Conservation (phyloP, 2,888 invertebrate genomes). For the Disparrhopalites patrizii region DNA sequence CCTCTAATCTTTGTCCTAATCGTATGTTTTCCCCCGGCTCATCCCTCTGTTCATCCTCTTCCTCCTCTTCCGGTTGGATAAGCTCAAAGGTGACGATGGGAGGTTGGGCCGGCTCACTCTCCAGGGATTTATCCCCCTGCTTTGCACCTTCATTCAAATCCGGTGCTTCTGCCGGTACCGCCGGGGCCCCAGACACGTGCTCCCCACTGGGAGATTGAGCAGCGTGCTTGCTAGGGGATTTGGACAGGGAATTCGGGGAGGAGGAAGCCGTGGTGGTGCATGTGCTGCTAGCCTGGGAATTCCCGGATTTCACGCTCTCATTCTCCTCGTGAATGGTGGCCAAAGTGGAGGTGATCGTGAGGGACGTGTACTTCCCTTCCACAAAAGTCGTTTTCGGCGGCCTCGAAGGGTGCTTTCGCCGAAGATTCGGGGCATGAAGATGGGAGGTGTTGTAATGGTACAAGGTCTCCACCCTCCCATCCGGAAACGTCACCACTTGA, state of each 20-base stretch:
- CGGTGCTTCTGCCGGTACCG: too few relatives aligned
- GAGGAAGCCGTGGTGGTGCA: constrained; percentile 12
- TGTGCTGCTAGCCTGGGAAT: constrained; percentile 17
- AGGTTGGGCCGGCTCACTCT: too few relatives aligned
- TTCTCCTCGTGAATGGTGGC: constrained; percentile 24
- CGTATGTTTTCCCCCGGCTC: too few relatives aligned
- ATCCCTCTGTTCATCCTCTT: too few relatives aligned
- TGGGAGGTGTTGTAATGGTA: constrained; percentile 23
- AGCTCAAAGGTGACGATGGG: too few relatives aligned
- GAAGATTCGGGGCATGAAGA: constrained; percentile 13
- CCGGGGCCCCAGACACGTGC: background rate
- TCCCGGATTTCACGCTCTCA: constrained; percentile 15
- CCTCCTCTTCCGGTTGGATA: too few relatives aligned
- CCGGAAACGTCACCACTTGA: constrained; percentile 20
- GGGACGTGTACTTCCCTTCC: constrained; percentile 15
- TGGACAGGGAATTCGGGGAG: constrained; percentile 15
- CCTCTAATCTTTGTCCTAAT: too few relatives aligned
- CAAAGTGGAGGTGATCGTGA: constrained; percentile 10
- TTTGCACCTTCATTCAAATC: too few relatives aligned
- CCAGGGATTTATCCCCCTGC: too few relatives aligned
- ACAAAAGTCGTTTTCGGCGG: background rate
- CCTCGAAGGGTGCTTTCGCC: constrained; percentile 7
- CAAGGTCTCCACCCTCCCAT: constrained; percentile 5
- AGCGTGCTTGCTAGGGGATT: constrained; percentile 13
- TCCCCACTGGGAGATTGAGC: background rate